Conservation (phyloP, 2,797 vertebrate genomes). For the Hozukius guyotensis region DNA sequence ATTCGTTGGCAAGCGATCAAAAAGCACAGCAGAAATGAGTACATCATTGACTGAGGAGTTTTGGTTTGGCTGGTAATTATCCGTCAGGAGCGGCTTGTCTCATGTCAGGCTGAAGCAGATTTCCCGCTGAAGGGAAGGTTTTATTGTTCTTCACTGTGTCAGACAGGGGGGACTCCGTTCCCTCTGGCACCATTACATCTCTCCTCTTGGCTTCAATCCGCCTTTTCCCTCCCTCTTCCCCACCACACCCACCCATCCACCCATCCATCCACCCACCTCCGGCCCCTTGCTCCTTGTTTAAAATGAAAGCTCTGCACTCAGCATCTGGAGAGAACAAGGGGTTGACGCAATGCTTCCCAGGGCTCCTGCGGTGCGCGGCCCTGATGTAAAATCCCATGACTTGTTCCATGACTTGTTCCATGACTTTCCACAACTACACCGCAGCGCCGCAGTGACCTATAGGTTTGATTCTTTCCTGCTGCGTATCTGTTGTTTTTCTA, state of each 20-base stretch:
- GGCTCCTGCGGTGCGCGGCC: conserved; percentile 27
- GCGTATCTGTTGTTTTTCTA: conserved; percentile 5
- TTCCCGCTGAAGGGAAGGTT: conserved; percentile 52
- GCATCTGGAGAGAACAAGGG: conserved; percentile 74
- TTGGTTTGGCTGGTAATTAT: conserved; percentile 55
- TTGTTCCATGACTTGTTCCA: conserved; percentile 51
- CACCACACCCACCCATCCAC: conserved; percentile 10
- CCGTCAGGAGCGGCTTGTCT: conserved; percentile 43
- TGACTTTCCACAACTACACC: conserved; percentile 13
- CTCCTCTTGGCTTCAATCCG: conserved; percentile 48
- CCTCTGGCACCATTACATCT: conserved; percentile 50
- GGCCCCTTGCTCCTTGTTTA: conserved; percentile 52
- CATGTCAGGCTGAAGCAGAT: conserved; percentile 36
- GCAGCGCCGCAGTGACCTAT: conserved; percentile 12
- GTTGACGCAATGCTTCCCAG: conserved; percentile 69
- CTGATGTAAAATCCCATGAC: conserved; percentile 47
- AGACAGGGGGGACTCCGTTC: conserved; percentile 61
- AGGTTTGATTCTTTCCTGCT: conserved; percentile 24
- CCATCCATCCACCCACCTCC: conserved; percentile 39
- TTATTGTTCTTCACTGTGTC: conserved; percentile 64
- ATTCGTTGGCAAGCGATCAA: conserved; percentile 62
- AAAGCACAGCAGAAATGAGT: conserved; percentile 25
- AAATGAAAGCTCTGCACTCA: conserved; percentile 71
- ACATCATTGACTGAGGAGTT: conserved; percentile 40
- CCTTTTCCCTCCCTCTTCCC: background rate